Evolutionary conservation across 2,888 invertebrate genomes (phyloP), one percentile per base, ranked within the genome.

Genomic region (Synergus umbraculus): DNA sequence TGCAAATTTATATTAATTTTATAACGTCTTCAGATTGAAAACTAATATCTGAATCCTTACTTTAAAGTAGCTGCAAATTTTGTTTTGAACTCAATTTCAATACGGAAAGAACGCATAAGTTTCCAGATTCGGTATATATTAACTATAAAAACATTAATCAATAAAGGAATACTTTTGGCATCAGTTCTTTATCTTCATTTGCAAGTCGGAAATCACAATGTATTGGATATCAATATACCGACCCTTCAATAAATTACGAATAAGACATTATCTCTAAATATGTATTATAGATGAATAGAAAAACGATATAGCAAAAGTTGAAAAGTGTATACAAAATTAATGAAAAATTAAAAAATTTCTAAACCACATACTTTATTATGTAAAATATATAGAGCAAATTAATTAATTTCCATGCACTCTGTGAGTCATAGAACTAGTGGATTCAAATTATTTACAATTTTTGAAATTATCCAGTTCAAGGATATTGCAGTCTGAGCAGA

Each of bases 111-210:
- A 22, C 12, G 3, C 4, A 4, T 29, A 29, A 29, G 22, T 29
- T 29, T 29, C 2, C 22, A 29, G 22, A 29, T 29, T 29, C 22
- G 22, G 22, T 29, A 22, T 22, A 22, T 22, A 29, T 29, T 29
- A 1, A 29, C 22, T 29, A 22, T 22, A 29, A 46, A 46, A 67
- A 49, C 69, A 13, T 69, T 49, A 46, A 73, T 73, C 49, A 49
- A 73, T 54, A 73, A 73, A 15, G 29, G 54, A 73, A 49, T 37
- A n/a, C 49, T 49, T 18, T 60, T 60, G 22, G 60, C 10, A 29
- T 29, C 29, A 73, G 46, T n/a, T 73, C 22, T 54, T 69, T 73
- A 73, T 54, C 69, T 73, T 54, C n/a, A 54, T 73, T 49, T 73
- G 22, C 15, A 49, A 54, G 22, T 49, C 49, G 49, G 9, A 10